A percentile compares a stretch with the other conserved stretches of the same genome.
Evolutionary conservation across 1,140 invertebrate genomes (phyloP).

Genomic region (Cyclina sinensis): DNA sequence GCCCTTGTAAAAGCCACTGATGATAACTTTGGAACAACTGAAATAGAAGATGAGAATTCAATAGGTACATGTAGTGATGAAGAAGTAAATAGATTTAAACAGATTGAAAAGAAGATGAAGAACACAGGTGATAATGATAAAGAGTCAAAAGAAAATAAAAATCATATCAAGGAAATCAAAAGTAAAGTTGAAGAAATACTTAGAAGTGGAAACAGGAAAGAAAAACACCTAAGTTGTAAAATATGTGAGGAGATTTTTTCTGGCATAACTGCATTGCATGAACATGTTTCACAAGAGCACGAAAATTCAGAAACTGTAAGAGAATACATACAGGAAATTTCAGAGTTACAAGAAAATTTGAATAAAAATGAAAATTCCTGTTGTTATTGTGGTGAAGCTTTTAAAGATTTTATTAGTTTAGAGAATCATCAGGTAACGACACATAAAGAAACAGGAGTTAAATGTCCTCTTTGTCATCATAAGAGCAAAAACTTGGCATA

Average conservation of each 20-base stretch:
- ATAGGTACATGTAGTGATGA: neutral
- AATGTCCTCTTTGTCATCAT: constrained; percentile 69
- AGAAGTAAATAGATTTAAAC: neutral
- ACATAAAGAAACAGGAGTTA: constrained; percentile 44
- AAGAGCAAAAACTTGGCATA: constrained; percentile 70
- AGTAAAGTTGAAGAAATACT: constrained; percentile 28
- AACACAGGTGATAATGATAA: constrained; percentile 4
- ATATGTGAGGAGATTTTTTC: constrained; percentile 73
- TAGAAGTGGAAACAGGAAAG: constrained; percentile 37
- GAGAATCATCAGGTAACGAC: constrained; percentile 60
- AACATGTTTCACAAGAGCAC: constrained; percentile 75
- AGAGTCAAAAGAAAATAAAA: constrained; percentile 44
- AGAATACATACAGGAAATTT: constrained; percentile 66
- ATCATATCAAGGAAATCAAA: neutral
- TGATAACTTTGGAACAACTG: neutral
- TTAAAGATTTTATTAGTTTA: constrained; percentile 37
- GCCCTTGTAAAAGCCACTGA: constrained; percentile 64
- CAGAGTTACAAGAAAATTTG: neutral
- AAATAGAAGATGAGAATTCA: neutral
- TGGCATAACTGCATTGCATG: constrained; percentile 73
- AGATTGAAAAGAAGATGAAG: constrained; percentile 26
- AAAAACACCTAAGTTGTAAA: constrained; percentile 64
- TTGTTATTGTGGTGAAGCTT: constrained; percentile 54
- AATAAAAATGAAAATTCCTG: constrained; percentile 64
- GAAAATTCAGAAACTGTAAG: constrained; percentile 58